Evolutionary conservation across 2,888 invertebrate genomes (phyloP).

Genomic region (Crocallis elinguaria): DNA sequence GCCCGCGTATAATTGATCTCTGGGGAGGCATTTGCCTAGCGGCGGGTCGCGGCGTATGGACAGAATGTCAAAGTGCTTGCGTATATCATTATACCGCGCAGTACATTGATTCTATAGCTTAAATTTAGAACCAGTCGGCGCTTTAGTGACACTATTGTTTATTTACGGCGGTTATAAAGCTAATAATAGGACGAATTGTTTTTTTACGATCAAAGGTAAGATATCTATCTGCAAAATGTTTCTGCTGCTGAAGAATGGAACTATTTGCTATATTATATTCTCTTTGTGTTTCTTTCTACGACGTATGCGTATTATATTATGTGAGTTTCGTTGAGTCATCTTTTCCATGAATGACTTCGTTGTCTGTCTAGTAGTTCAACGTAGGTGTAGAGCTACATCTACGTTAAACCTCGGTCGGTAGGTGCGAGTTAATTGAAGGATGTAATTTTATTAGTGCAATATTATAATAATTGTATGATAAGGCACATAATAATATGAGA

Average conservation of each 20-base stretch:
- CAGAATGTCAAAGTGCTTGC: constrained; percentile 3
- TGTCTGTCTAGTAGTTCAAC: no score
- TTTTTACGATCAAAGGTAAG: constrained; percentile 5
- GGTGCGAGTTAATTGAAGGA: no score
- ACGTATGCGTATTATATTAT: no score
- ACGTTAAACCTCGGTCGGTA: no score
- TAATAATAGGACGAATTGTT: constrained; percentile 22
- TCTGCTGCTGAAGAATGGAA: not conserved
- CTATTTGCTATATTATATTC: not conserved
- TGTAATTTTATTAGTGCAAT: no score
- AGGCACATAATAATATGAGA: no score
- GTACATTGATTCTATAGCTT: constrained; percentile 31
- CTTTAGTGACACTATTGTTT: constrained; percentile 17
- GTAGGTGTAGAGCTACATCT: no score
- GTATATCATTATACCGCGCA: constrained; percentile 3
- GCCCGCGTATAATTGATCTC: not conserved
- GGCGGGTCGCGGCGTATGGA: constrained; percentile 4
- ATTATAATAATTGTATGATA: no score
- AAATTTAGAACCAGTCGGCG: constrained; percentile 30
- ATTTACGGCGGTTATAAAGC: constrained; percentile 18
- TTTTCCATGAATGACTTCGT: no score
- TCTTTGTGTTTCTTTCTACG: constrained; percentile 1
- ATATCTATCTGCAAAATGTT: not conserved
- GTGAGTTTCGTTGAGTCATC: no score
- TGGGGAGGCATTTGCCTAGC: constrained; percentile 15